Evolutionary conservation across 2,797 vertebrate genomes (phyloP), one percentile per base, ranked within the genome.

Genomic region (Typhlichthys eigenmanni): DNA sequence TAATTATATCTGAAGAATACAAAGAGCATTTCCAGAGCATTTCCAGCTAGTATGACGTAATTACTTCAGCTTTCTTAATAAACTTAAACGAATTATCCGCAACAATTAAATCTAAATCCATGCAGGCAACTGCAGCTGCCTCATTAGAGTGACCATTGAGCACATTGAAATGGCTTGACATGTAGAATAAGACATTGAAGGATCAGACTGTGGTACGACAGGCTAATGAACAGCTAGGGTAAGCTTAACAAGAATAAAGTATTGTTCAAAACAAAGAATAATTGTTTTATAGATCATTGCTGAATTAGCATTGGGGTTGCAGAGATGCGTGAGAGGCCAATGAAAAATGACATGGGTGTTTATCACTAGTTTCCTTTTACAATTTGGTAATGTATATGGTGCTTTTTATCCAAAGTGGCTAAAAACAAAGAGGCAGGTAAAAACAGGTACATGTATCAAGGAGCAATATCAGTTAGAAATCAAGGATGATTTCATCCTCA

Each of bases 61-160:
- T 91, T 86, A 84, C 84, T 91, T 92, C 82, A 85, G 80, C 83
- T 86, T 91, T 24, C 24, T 24, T 24, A 24, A 24, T 24, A 24
- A 24, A 87, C 86, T 90, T 93, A 90, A 89, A 88, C 64, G 72
- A 82, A 82, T 92, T 91, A 90, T 87, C 76, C 81, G 75, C 71
- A 86, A 71, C 62, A 92, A 89, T 88, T 92, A 93, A 91, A 92
- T 87, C 50, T 72, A 78, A 87, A 94, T 91, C 91, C 85, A 78
- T 80, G 86, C 72, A 75, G 82, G 80, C 63, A 83, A 76, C 68
- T 24, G 24, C 85, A 88, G 84, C 76, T 73, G 62, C 71, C 72
- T 84, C 55, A 57, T 84, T 87, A 64, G 63, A 80, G 70, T 83
- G 79, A 79, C 76, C 82, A 73, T 63, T 75, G 77, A 85, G 81